These are phyloP conservation scores for Watsonalla binaria DNA, from an alignment of 2,888 invertebrate genomes.

Conservation along the genomic window DNA sequence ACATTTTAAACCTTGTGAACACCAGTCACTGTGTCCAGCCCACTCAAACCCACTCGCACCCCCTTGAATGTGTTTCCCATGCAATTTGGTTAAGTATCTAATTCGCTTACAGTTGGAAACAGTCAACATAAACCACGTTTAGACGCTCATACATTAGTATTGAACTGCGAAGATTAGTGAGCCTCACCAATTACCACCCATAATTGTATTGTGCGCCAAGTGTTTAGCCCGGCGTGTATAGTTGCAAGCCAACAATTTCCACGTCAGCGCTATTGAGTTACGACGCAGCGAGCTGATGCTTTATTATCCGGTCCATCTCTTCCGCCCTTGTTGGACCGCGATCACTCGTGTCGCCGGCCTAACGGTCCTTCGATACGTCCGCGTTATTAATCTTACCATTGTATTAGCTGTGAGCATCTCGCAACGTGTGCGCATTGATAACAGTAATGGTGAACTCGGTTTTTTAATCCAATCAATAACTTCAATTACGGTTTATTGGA, in stretches of 20 bases:
- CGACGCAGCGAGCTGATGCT: conserved; percentile 63
- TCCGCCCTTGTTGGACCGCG: conserved; percentile 72
- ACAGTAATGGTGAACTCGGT: conserved; percentile 61
- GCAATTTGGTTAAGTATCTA: neutral
- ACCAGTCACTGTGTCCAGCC: no score
- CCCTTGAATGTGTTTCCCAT: no score
- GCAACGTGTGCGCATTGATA: conserved; percentile 69
- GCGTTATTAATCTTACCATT: conserved; percentile 75
- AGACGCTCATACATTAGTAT: conserved; percentile 40
- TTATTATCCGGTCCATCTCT: conserved; percentile 75
- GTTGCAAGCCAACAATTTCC: conserved; percentile 66
- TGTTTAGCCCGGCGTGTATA: conserved; percentile 37
- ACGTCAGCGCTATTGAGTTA: conserved; percentile 70
- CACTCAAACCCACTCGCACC: no score
- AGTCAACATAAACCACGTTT: conserved; percentile 27
- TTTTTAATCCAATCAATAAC: conserved; percentile 63
- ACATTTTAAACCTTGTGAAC: no score
- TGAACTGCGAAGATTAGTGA: conserved; percentile 55
- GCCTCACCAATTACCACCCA: conserved; percentile 58
- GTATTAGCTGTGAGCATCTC: conserved; percentile 65
- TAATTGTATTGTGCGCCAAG: conserved; percentile 44
- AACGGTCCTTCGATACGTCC: conserved; percentile 66
- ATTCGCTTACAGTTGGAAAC: conserved; percentile 12
- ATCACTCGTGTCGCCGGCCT: conserved; percentile 67
- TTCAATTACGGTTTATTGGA: conserved; percentile 53